Evolutionary conservation across 1,140 invertebrate species (phyloP).

Genomic region (Caenorhabditis remanei): DNA sequence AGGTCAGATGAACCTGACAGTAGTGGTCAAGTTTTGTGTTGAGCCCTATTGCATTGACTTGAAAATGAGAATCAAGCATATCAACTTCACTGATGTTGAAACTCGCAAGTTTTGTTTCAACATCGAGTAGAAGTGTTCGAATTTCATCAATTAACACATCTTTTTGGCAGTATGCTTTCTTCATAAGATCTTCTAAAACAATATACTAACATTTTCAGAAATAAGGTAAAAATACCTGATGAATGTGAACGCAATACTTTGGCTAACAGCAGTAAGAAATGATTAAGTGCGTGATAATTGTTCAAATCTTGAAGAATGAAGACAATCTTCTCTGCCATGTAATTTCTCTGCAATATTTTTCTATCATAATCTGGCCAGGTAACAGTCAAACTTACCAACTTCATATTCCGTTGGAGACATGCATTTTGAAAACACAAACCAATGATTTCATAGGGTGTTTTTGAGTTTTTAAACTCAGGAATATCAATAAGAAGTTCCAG

Average conservation of each 20-base stretch:
- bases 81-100: not conserved
- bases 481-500: not conserved
- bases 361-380: not conserved
- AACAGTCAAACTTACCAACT: not conserved
- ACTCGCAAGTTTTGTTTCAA: not conserved
- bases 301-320: not conserved
- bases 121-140: not conserved
- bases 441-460: conserved; percentile 18
- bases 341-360: conserved; percentile 13
- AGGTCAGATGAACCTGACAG: conserved; percentile 7
- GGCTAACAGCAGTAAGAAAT: not conserved
- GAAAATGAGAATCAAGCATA: conserved; percentile 20
- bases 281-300: conserved; percentile 12
- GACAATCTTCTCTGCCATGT: conserved; percentile 16
- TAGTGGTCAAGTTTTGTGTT: not conserved
- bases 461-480: not conserved
- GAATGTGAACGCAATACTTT: conserved; percentile 20
- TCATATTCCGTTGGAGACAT: conserved; percentile 5
- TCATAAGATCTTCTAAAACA: conserved; percentile 22
- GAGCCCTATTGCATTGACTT: not conserved
- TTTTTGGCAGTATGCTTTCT: not conserved
- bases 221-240: not conserved
- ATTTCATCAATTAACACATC: conserved; percentile 4
- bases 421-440: conserved; percentile 28
- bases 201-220: not conserved